phyloP scores from a whole-genome alignment of 2,888 invertebrate genomes.

The Acrobeloides nanus region DNA sequence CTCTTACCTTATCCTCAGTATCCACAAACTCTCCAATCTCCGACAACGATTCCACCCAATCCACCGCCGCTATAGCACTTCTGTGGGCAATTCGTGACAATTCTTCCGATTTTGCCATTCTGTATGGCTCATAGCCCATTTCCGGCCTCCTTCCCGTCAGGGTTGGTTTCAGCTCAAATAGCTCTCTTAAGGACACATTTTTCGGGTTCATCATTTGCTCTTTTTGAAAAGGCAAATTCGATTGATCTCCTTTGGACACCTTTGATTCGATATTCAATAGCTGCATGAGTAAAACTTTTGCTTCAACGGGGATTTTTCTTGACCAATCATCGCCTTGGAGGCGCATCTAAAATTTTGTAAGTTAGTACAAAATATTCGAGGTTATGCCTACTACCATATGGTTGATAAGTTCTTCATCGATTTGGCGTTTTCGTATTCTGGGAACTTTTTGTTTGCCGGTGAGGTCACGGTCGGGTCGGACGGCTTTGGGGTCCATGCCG shows the following conservation, averaged over 20 bases:
- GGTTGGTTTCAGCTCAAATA: slow-evolving; percentile 48
- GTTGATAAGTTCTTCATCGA: slow-evolving; percentile 49
- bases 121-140: slow-evolving; percentile 48
- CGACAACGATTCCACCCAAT: slow-evolving; percentile 49
- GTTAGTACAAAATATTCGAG: background rate
- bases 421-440: slow-evolving; percentile 42
- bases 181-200: slow-evolving; percentile 42
- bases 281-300: slow-evolving; percentile 47
- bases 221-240: slow-evolving; percentile 6
- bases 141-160: slow-evolving; percentile 38
- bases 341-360: slow-evolving; percentile 35
- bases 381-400: too few relatives aligned
- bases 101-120: slow-evolving; percentile 41
- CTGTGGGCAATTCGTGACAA: slow-evolving; percentile 48
- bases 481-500: slow-evolving; percentile 53
- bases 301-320: slow-evolving; percentile 48
- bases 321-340: slow-evolving; percentile 52
- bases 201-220: slow-evolving; percentile 17
- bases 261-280: slow-evolving; percentile 51
- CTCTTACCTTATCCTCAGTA: slow-evolving; percentile 44
- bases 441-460: slow-evolving; percentile 52
- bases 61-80: slow-evolving; percentile 49
- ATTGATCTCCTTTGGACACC: slow-evolving; percentile 31
- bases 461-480: slow-evolving; percentile 49
- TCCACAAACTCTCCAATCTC: slow-evolving; percentile 46